Conservation (phyloP, 2,797 vertebrate genomes). For the Pterois miles region DNA sequence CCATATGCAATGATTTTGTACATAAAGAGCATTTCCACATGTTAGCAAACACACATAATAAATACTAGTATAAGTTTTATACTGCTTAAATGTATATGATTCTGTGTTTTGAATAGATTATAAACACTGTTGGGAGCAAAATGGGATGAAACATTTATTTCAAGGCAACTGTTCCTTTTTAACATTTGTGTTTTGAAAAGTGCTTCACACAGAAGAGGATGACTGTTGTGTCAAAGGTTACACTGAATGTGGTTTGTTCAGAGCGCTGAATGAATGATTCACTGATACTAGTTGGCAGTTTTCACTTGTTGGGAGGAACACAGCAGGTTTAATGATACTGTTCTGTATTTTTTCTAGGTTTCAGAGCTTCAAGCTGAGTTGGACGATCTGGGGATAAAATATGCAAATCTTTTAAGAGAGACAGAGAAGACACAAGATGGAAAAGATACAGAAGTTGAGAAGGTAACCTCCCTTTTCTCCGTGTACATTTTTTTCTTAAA, state of each 20-base stretch:
- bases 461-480: slow-evolving; percentile 68
- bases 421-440: slow-evolving; percentile 68
- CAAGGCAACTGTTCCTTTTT: not conserved
- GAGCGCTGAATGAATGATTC: not conserved
- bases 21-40: not conserved
- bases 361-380: slow-evolving; percentile 81
- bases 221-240: not conserved
- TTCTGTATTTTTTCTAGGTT: slow-evolving; percentile 70
- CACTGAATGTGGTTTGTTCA: not conserved
- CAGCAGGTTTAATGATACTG: not conserved
- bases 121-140: too few relatives aligned
- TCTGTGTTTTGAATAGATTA: not conserved
- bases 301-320: not conserved
- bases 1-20: not conserved
- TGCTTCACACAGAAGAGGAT: not conserved
- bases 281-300: not conserved
- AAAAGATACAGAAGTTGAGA: slow-evolving; percentile 72
- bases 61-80: not conserved
- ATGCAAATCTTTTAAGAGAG: slow-evolving; percentile 75
- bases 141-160: too few relatives aligned
- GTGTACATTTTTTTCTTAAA: not conserved
- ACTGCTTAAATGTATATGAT: not conserved
- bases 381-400: slow-evolving; percentile 77
- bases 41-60: not conserved
- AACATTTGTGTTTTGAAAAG: not conserved